These are phyloP conservation scores for Lophotriccus pileatus DNA, from an alignment of 2,797 vertebrate species.

Conservation along the genomic window DNA sequence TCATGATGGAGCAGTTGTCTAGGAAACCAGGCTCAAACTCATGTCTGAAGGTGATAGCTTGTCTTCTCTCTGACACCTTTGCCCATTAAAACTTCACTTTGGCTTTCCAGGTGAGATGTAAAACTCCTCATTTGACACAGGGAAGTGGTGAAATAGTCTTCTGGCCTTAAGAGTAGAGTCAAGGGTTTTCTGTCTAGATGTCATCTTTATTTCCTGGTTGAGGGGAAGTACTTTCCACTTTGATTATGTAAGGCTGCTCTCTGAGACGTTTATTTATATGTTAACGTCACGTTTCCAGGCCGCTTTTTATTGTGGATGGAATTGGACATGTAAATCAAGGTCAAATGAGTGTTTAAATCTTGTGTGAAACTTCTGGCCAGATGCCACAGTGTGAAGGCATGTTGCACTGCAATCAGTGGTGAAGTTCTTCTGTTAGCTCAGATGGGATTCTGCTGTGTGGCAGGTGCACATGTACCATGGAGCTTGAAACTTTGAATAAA, in stretches of 20 bases:
- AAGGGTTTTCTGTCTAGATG: conserved; percentile 10
- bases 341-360: not conserved
- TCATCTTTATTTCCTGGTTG: conserved; percentile 17
- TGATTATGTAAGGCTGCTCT: conserved; percentile 6
- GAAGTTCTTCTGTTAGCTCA: not conserved
- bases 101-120: conserved; percentile 36
- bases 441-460: not conserved
- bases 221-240: not conserved
- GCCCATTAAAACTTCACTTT: conserved; percentile 37
- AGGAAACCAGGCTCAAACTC: conserved; percentile 30
- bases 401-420: not conserved
- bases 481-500: not conserved
- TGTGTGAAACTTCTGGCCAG: not conserved
- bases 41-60: conserved; percentile 28
- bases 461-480: not conserved
- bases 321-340: conserved; percentile 1
- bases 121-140: not conserved
- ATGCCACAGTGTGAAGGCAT: not conserved
- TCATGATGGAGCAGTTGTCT: conserved; percentile 36
- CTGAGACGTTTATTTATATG: not conserved
- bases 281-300: not conserved
- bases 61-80: conserved; percentile 11
- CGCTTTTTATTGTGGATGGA: not conserved
- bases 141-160: not conserved
- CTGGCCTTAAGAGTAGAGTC: not conserved